Conservation (phyloP, 2,113 vertebrate species). For the Centrocercus urophasianus region DNA sequence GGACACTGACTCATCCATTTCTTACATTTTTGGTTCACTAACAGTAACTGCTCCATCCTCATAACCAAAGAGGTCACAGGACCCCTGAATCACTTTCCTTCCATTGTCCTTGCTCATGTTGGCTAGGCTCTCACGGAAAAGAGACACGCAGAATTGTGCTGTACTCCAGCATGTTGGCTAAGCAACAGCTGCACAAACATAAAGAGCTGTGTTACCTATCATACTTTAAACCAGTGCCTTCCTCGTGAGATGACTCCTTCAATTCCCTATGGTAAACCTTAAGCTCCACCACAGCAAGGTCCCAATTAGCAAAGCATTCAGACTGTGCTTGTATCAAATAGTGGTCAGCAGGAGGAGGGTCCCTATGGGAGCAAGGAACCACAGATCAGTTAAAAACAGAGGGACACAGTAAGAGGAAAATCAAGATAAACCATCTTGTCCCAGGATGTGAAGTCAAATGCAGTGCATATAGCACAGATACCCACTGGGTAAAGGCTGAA, state of each 20-base stretch:
- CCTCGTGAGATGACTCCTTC: background rate
- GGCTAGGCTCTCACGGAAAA: background rate
- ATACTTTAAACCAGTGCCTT: background rate
- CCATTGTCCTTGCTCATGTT: background rate
- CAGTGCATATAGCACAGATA: rapidly evolving
- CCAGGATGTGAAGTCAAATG: background rate
- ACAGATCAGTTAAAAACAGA: background rate
- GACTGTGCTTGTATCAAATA: background rate
- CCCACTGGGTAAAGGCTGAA: background rate
- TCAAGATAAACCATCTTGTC: background rate
- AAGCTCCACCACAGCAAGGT: rapidly evolving
- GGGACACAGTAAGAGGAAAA: background rate
- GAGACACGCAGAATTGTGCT: background rate
- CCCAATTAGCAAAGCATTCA: background rate
- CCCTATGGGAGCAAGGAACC: background rate
- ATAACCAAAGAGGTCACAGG: background rate
- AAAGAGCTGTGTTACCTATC: background rate
- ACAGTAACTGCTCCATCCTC: background rate
- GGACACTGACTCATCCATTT: background rate
- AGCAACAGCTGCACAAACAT: background rate
- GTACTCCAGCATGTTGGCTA: background rate
- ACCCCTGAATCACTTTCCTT: background rate
- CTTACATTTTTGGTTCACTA: background rate
- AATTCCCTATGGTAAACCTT: background rate
- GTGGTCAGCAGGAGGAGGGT: background rate